phyloP scores from a whole-genome alignment of 2,888 invertebrate genomes.

The Apotomis turbidana region DNA sequence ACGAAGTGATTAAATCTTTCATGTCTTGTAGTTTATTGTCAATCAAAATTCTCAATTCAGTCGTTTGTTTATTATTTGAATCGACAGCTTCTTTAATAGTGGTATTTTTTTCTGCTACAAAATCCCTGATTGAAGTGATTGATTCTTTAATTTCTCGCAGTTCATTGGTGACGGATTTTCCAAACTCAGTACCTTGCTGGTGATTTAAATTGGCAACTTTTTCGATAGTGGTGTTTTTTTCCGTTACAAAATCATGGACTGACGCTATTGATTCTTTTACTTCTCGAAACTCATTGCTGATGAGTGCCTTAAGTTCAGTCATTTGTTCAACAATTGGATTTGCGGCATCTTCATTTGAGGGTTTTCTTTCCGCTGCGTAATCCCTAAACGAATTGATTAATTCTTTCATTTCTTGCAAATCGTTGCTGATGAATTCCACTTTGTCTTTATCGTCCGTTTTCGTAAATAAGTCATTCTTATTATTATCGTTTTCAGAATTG shows the following conservation, averaged over 20 bases:
- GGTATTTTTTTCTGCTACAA: background rate
- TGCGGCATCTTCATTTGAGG: background rate
- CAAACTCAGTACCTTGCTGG: background rate
- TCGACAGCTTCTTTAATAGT: background rate
- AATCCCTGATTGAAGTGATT: background rate
- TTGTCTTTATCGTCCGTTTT: no score
- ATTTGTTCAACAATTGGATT: background rate
- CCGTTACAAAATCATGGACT: background rate
- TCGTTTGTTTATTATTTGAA: background rate
- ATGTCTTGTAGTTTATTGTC: no score
- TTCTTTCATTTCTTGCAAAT: no score
- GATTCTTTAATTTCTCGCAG: background rate
- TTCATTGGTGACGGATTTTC: background rate
- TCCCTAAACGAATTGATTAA: no score
- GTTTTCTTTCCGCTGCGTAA: background rate
- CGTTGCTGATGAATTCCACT: no score
- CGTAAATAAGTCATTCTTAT: no score
- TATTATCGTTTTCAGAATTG: no score
- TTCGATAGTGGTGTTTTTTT: background rate
- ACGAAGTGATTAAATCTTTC: background rate
- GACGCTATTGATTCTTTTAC: background rate
- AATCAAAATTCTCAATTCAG: background rate
- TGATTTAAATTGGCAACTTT: background rate
- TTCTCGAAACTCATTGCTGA: background rate
- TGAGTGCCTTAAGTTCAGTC: background rate